Conservation (phyloP, 2,888 invertebrate genomes). For the Drosophila seclusa region DNA sequence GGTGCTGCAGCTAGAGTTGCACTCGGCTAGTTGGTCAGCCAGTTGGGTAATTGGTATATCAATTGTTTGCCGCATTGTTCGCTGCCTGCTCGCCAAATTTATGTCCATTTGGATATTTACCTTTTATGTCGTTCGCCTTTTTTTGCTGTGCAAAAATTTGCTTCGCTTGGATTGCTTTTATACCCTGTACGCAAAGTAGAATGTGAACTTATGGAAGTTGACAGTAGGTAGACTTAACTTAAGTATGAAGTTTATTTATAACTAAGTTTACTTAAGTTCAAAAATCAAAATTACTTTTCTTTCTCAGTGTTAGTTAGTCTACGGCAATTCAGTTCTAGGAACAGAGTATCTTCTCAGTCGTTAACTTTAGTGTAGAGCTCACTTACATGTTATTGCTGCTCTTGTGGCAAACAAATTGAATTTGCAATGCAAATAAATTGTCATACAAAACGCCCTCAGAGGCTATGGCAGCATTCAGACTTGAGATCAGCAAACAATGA, state of each 20-base stretch:
- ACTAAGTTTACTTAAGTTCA: accelerated
- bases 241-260: background rate
- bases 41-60: conserved; percentile 79
- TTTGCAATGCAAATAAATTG: conserved; percentile 81
- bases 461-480: conserved; percentile 23
- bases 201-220: background rate
- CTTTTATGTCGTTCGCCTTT: conserved; percentile 35
- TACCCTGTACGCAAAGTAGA: background rate
- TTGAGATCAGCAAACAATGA: conserved; percentile 50
- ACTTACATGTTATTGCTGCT: conserved; percentile 8
- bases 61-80: conserved; percentile 61
- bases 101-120: conserved; percentile 45
- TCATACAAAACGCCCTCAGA: conserved; percentile 66
- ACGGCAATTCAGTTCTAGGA: background rate
- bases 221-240: too few relatives aligned
- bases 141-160: conserved; percentile 23
- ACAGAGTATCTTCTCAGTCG: conserved; percentile 3
- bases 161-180: background rate
- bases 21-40: conserved; percentile 24
- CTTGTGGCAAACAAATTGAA: conserved; percentile 55
- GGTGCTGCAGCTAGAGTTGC: conserved; percentile 8
- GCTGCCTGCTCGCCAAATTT: conserved; percentile 45
- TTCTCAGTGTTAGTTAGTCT: background rate
- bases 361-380: background rate
- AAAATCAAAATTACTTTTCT: background rate